Evolutionary conservation across 1,140 invertebrate species (phyloP).

Genomic region (Halictus rubicundus): DNA sequence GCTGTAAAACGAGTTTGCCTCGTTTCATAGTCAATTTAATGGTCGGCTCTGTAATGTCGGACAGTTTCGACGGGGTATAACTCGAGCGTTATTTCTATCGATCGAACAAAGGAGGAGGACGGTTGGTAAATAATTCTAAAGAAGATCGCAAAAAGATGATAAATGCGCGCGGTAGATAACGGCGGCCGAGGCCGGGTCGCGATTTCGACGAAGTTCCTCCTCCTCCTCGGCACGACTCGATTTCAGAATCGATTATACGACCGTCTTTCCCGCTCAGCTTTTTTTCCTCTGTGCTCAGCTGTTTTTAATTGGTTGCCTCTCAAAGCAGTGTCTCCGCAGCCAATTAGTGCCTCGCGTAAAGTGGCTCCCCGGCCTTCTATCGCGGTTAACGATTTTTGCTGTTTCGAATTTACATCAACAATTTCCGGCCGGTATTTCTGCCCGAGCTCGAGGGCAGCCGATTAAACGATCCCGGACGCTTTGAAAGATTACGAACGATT

Average conservation of each 20-base stretch:
- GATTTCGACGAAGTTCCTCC: constrained; percentile 24
- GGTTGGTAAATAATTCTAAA: background rate
- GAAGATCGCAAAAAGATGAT: background rate
- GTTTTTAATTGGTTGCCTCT: constrained; percentile 62
- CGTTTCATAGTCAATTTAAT: too few relatives aligned
- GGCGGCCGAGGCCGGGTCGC: background rate
- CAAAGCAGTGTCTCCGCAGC: constrained; percentile 65
- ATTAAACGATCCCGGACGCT: background rate
- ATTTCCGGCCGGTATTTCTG: too few relatives aligned
- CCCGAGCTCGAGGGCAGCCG: too few relatives aligned
- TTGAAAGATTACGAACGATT: too few relatives aligned
- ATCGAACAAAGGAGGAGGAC: too few relatives aligned
- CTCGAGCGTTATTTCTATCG: too few relatives aligned
- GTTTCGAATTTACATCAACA: constrained; percentile 15
- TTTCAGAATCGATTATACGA: constrained; percentile 63
- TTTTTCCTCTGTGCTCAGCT: constrained; percentile 58
- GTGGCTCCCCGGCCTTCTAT: constrained; percentile 44
- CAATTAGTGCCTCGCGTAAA: constrained; percentile 74
- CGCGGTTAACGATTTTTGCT: constrained; percentile 37
- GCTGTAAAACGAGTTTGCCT: too few relatives aligned
- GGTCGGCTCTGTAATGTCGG: too few relatives aligned
- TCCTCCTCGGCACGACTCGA: constrained; percentile 22
- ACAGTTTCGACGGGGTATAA: too few relatives aligned
- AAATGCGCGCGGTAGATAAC: constrained; percentile 7
- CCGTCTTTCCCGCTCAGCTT: constrained; percentile 56